Percentiles rank a stretch among this genome's conserved stretches.
Evolutionary conservation across 2,888 invertebrate species (phyloP).

Genomic region (Lepidocyrtoides sp.): DNA sequence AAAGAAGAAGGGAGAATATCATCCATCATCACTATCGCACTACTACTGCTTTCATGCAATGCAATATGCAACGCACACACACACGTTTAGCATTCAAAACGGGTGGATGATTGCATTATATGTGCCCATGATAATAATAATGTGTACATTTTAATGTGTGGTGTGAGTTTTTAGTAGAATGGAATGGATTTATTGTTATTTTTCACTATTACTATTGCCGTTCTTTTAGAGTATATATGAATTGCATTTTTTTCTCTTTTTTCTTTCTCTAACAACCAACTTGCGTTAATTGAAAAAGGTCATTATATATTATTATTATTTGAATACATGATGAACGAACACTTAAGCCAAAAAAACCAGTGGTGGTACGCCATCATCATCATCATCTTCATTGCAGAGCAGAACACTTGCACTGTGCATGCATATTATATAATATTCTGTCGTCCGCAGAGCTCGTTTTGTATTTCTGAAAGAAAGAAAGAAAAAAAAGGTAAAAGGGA

Average conservation of each 20-base stretch:
- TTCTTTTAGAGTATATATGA: not conserved
- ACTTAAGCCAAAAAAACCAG: not conserved
- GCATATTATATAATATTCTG: not conserved
- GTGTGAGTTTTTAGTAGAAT: not conserved
- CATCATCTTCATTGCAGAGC: not conserved
- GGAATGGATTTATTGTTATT: constrained; percentile 50
- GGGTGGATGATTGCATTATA: not conserved
- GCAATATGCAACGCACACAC: not conserved
- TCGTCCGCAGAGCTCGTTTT: not conserved
- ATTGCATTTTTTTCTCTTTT: constrained; percentile 31
- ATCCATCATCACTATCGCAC: constrained; percentile 40
- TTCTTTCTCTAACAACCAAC: constrained; percentile 22
- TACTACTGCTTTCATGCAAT: not conserved
- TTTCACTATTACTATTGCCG: not conserved
- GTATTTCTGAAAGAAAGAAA: constrained; percentile 11
- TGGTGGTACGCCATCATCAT: not conserved
- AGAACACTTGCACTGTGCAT: constrained; percentile 13
- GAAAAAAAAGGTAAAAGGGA: constrained; percentile 38
- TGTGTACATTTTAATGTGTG: constrained; percentile 27
- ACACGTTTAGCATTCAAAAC: not conserved
- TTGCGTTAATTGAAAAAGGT: constrained; percentile 77
- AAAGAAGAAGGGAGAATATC: not conserved
- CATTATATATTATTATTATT: constrained; percentile 22
- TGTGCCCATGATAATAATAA: not conserved
- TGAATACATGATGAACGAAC: not conserved